Conservation (phyloP, 1,140 invertebrate genomes). For the Homalodisca vitripennis region DNA sequence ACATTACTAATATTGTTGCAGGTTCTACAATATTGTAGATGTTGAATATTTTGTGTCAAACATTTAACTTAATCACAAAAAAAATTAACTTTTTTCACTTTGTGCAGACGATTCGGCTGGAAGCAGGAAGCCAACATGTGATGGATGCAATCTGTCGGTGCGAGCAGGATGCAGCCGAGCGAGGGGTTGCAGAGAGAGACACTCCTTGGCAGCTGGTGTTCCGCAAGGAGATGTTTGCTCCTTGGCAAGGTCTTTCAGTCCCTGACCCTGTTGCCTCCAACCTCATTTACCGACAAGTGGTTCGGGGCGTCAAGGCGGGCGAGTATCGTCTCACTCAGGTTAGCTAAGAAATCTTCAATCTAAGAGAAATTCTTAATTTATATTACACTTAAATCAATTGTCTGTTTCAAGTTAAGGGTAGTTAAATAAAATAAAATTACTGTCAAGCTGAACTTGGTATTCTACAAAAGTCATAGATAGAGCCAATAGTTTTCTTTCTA, state of each 20-base stretch:
- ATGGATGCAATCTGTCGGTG: conserved; percentile 99
- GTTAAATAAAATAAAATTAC: no score
- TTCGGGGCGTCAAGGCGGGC: conserved; percentile 95
- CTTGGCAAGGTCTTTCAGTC: conserved; percentile 95
- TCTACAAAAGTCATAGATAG: no score
- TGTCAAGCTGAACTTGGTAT: no score
- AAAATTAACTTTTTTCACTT: background rate
- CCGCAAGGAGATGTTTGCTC: conserved; percentile 97
- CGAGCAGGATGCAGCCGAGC: conserved; percentile 99
- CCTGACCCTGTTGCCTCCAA: conserved; percentile 96
- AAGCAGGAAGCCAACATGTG: conserved; percentile 97
- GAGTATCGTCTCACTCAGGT: conserved; percentile 97
- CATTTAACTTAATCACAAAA: no score
- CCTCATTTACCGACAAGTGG: conserved; percentile 97
- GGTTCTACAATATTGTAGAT: no score
- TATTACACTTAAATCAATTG: no score
- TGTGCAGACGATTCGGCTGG: conserved; percentile 80
- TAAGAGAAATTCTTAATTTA: no score
- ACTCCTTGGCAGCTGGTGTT: conserved; percentile 94
- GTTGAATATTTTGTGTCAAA: no score
- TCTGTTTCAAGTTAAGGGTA: no score
- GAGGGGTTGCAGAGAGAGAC: conserved; percentile 90
- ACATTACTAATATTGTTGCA: no score
- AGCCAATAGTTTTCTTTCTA: no score
- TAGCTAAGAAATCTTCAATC: no score